Base-by-base conservation (phyloP, 2,888 invertebrate species). In the Eupithecia tripunctaria region DNA sequence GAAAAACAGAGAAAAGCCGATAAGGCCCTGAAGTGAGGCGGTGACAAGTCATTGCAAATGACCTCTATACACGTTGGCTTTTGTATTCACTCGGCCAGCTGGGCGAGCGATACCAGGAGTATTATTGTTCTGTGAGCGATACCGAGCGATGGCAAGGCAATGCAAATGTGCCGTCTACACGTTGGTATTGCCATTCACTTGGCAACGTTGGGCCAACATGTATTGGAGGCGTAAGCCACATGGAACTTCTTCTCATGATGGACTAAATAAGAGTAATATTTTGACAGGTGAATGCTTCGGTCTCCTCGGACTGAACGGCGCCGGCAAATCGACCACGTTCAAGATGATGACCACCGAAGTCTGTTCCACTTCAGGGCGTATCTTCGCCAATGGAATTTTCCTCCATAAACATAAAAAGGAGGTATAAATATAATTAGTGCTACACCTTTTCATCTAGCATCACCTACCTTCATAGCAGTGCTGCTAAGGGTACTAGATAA, bases 281-380 rank as follows among this genome's bases (percentile, higher is more conserved):
- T 25, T 38, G 1, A 12, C 74, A 84, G 97, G 97, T 3, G 97
- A 97, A 88, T 98, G 98, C 83, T 97, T 98, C 84, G 98, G 98
- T 0, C 91, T 98, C 38, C 91, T 98, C 71, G 98, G 98, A 0
- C 96, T 97, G n/a, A 98, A 98, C 87, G 98, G 98, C 18, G 98
- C 98, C 0, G 98, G 98, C 8, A 98, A 98, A 89, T 97, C 97
- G 0, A 97, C 96, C 4, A 97, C 98, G 0, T 98, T 98, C 89
- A 96, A 96, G 87, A 97, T 98, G 96, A 91, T 98, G 68, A 97
- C 97, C 0, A 96, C 96, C 0, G 96, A 97, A 83, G 95, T 95
- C 75, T 87, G 86, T 25, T 80, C 94, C 77, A 95, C 95, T 0
- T 80, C 86, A 0, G 96, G 96, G 0, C 76, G 80, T 0, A 88